A percentile compares a stretch with the other conserved stretches of the same genome.
These are phyloP conservation scores for Tinamus guttatus DNA, from an alignment of 2,113 vertebrate genomes.

Conservation along the genomic window DNA sequence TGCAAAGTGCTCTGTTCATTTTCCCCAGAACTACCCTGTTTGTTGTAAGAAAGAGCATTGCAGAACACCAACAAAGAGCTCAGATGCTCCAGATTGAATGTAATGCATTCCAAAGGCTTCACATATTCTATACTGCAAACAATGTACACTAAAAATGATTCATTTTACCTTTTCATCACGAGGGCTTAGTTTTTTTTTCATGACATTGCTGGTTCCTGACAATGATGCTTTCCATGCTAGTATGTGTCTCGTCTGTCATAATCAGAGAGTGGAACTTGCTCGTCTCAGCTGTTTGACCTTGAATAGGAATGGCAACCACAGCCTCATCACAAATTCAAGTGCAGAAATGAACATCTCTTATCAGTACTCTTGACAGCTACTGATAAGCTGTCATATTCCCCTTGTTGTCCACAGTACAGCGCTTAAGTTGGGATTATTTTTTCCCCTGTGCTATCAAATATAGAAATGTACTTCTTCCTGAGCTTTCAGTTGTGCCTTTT, in stretches of 20 bases:
- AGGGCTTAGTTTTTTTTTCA: neutral
- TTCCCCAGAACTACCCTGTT: neutral
- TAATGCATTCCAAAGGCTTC: neutral
- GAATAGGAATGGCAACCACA: neutral
- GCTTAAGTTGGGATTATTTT: neutral
- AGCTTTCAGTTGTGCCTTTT: neutral
- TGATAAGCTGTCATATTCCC: constrained; percentile 13
- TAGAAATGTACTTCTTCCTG: neutral
- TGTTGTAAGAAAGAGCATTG: neutral
- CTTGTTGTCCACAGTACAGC: neutral
- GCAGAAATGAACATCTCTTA: neutral
- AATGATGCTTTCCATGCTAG: neutral
- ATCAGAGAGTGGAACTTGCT: neutral
- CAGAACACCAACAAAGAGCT: neutral
- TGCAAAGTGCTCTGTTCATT: neutral
- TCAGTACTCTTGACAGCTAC: constrained; percentile 6
- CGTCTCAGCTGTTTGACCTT: neutral
- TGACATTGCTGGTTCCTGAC: neutral
- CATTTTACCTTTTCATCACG: neutral
- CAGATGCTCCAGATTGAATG: neutral
- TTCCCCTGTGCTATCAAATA: neutral
- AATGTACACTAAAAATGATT: neutral
- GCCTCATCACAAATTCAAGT: neutral
- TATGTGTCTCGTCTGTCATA: neutral
- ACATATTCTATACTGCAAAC: neutral